Percentiles rank a stretch among this genome's conserved stretches.
phyloP scores from a whole-genome alignment of 2,113 vertebrate species.

The Steatornis caripensis region DNA sequence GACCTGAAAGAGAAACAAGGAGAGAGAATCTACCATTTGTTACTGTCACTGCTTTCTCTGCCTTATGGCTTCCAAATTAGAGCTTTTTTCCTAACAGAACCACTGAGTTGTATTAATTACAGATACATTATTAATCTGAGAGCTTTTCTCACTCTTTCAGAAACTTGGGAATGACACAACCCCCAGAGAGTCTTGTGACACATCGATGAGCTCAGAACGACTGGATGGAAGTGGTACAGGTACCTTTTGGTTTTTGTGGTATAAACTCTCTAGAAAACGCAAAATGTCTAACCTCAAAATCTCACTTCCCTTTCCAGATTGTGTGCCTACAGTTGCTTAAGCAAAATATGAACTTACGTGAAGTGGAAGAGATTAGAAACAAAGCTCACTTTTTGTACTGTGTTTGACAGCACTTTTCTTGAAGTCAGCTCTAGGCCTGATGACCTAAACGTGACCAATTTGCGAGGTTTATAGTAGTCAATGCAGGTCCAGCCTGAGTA shows the following conservation, averaged over 20 bases:
- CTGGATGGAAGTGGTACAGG: constrained; percentile 81
- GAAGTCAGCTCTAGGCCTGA: neutral
- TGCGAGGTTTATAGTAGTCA: neutral
- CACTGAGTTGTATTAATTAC: neutral
- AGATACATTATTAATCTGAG: neutral
- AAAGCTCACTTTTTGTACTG: neutral
- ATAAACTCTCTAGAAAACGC: neutral
- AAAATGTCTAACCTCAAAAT: neutral
- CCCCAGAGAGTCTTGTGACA: constrained; percentile 66
- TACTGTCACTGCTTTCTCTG: neutral
- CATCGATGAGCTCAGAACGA: constrained; percentile 74
- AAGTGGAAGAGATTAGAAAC: neutral
- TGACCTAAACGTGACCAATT: neutral
- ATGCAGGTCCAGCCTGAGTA: neutral
- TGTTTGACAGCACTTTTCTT: neutral
- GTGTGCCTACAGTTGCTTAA: neutral
- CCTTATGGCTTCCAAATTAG: neutral
- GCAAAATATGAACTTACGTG: neutral
- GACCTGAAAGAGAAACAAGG: neutral
- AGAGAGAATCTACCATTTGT: neutral
- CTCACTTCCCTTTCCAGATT: neutral
- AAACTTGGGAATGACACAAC: constrained; percentile 70
- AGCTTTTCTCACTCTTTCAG: constrained; percentile 59
- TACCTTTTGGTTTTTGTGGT: constrained; percentile 30
- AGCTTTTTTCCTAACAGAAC: neutral